Evolutionary conservation across 2,888 invertebrate species (phyloP), one percentile per base, ranked within the genome.

Genomic region (Amiota communis): DNA sequence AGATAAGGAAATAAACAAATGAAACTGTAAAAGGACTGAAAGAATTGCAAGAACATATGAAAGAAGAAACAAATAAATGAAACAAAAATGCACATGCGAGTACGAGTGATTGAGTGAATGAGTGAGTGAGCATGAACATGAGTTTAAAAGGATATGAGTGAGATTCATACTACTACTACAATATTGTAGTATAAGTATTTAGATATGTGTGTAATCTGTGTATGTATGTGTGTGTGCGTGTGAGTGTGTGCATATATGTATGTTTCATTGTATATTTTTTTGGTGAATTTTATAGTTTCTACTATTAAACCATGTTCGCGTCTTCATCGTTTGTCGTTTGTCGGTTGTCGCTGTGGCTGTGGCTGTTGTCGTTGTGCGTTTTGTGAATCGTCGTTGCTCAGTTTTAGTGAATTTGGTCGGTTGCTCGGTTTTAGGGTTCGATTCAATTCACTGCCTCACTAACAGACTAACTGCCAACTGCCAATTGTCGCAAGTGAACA

Each of bases 301-400:
- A 63, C 73, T 72, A 72, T 74, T 72, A 74, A 70, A 74, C 64
- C 68, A 36, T 23, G 67, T 68, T 49, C 15, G 65, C 23, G 36
- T 63, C 11, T 36, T 63, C 12, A 49, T 73, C 63, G 36, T 36
- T 36, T 23, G 72, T 70, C 20, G 61, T 70, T 72, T 10, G 72
- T 72, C 67, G 81, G 81, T 74, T 67, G 69, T 71, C 74, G 76
- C 75, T 83, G 77, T 76, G 79, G 75, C 76, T 81, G 49, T 77
- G 75, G 75, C 76, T 73, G 70, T 53, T 68, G 36, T 65, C 67
- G 51, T 12, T 64, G 68, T 36, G 73, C 76, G 79, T 80, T 79
- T 85, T 84, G 82, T 83, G 84, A 83, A 83, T 59, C 59, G 59
- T 20, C 59, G 23, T 13, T n/a, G 63, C 46, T 63, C 11, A 13